Evolutionary conservation across 2,888 invertebrate species (phyloP).

Genomic region (Heterodera filipjevi): DNA sequence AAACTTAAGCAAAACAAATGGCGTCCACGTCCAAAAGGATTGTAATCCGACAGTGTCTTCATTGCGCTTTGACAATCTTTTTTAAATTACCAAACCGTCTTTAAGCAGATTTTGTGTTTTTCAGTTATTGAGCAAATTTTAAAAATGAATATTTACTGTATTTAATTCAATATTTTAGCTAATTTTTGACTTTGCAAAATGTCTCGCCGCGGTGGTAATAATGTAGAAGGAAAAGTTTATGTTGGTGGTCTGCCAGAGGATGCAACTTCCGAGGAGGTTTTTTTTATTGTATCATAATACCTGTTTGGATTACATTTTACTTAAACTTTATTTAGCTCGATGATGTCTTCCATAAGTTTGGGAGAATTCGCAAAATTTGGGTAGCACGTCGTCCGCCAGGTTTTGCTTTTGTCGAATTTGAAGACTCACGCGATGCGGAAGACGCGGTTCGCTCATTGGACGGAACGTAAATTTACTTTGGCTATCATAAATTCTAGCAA

Average conservation of each 20-base stretch:
- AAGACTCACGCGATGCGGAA: conserved; percentile 77
- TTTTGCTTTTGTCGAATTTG: conserved; percentile 69
- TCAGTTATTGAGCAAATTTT: too few relatives aligned
- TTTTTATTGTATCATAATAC: too few relatives aligned
- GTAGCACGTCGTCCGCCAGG: conserved; percentile 88
- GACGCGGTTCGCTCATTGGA: conserved; percentile 68
- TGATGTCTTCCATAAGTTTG: conserved; percentile 84
- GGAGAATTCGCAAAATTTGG: conserved; percentile 87
- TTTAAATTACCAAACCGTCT: too few relatives aligned
- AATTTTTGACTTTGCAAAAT: background rate
- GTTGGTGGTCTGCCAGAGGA: conserved; percentile 88
- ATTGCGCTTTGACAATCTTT: too few relatives aligned
- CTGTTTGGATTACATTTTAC: background rate
- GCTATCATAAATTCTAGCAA: background rate
- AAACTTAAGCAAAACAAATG: too few relatives aligned
- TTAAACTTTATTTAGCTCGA: conserved; percentile 68
- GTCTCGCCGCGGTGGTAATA: conserved; percentile 17
- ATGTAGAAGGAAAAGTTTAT: conserved; percentile 76
- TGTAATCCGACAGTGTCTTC: too few relatives aligned
- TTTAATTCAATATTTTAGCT: too few relatives aligned
- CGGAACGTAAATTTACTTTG: conserved; percentile 52
- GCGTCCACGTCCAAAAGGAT: too few relatives aligned
- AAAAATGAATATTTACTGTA: too few relatives aligned
- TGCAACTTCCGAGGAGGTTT: conserved; percentile 68
- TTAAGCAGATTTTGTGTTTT: too few relatives aligned